These are phyloP conservation scores for Galerucella calmariensis DNA, from an alignment of 2,888 invertebrate genomes.

Conservation along the genomic window DNA sequence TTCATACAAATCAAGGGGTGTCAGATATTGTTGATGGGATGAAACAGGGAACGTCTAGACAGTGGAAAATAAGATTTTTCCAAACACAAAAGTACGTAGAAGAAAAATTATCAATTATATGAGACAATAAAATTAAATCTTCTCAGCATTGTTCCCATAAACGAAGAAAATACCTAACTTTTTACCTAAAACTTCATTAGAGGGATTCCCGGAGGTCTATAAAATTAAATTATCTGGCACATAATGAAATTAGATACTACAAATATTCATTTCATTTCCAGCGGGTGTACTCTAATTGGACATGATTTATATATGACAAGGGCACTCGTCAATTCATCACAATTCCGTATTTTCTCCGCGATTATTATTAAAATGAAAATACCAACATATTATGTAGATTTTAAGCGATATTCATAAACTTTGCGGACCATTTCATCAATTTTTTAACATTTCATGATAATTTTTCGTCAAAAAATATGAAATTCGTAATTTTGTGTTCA, in stretches of 20 bases:
- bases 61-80: not conserved
- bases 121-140: not conserved
- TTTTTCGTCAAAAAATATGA: too few relatives aligned
- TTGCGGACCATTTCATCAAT: too few relatives aligned
- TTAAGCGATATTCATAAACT: not conserved
- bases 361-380: not conserved
- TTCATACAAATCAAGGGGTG: too few relatives aligned
- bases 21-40: not conserved
- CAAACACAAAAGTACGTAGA: not conserved
- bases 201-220: not conserved
- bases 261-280: conserved; percentile 3
- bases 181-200: not conserved
- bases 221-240: conserved; percentile 7
- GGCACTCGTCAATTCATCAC: not conserved
- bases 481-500: too few relatives aligned
- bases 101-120: not conserved
- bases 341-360: not conserved
- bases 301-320: conserved; percentile 4
- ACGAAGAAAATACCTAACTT: not conserved
- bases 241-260: conserved; percentile 4
- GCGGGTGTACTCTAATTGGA: not conserved
- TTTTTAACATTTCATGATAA: too few relatives aligned
- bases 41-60: not conserved
- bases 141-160: not conserved
- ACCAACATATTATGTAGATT: not conserved